Evolutionary conservation across 2,888 invertebrate genomes (phyloP), one percentile per base, ranked within the genome.

Genomic region (Melipona beecheii): DNA sequence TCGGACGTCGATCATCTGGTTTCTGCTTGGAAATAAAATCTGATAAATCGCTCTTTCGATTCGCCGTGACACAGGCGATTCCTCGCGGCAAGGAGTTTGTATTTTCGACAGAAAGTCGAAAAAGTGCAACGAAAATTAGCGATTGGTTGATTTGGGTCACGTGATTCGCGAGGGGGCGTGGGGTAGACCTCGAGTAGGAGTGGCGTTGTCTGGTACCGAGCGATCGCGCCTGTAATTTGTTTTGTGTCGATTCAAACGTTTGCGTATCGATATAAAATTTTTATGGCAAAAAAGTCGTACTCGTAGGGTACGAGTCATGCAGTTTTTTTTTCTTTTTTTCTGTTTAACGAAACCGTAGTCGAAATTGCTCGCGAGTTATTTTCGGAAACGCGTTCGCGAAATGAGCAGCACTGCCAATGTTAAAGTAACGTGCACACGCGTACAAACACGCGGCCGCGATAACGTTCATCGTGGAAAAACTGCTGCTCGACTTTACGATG

Each of bases 391-490:
- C 31, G 31, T 31, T 31, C 4, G 31, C 31, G 49, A n/a, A 56
- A 24, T 83, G 81, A 49, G 78, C 60, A 70, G 68, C 54, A 5
- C 21, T 31, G 31, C 79, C 81, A 83, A 72, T 72, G 90, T 90
- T 91, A 91, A 91, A 91, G 92, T 89, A 90, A 78, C 87, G 83
- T 88, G 86, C 87, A 74, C 85, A 85, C 84, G 87, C 87, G 79
- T 85, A 85, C 85, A 86, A 88, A 78, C 81, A 78, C n/a, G 70
- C 58, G 76, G 27, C 87, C 88, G 84, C 89, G 92, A 92, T 92
- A 92, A 90, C 90, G 87, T 86, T 91, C 88, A 81, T 91, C 88
- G 81, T 86, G 88, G 88, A 90, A 92, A 90, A 74, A 77, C 62
- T 84, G 86, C 84, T 78, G 86, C 85, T 75, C 87, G 81, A 89